Evolutionary conservation across 2,888 invertebrate genomes (phyloP).

Genomic region (Fragum sueziense): DNA sequence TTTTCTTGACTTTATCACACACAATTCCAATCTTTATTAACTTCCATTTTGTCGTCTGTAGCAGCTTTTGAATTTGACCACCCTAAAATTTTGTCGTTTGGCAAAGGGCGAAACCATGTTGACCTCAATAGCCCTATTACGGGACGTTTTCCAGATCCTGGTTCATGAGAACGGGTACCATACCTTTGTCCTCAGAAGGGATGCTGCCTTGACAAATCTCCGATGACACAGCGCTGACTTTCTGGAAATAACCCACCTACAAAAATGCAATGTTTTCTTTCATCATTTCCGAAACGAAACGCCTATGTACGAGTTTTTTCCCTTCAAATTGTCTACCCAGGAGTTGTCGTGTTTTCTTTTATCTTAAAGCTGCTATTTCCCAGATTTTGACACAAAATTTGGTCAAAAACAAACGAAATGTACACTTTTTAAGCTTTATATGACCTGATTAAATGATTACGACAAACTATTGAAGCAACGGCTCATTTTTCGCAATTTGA

Average conservation of each 20-base stretch:
- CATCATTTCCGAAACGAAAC: neutral
- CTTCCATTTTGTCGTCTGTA: too few relatives aligned
- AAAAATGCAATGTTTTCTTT: neutral
- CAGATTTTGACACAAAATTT: neutral
- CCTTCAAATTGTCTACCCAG: neutral
- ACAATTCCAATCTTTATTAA: too few relatives aligned
- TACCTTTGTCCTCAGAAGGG: neutral
- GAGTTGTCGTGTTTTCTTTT: neutral
- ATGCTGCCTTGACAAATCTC: constrained; percentile 3
- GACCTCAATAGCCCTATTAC: neutral
- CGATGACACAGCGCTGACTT: neutral
- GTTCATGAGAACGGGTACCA: neutral
- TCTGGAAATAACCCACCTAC: neutral
- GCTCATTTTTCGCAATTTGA: too few relatives aligned
- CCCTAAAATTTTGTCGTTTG: too few relatives aligned
- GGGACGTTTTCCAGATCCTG: neutral
- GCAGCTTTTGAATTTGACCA: too few relatives aligned
- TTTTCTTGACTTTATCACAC: too few relatives aligned
- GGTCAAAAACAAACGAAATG: neutral
- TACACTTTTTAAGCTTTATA: too few relatives aligned
- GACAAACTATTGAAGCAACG: neutral
- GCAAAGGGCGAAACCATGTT: neutral
- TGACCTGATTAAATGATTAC: neutral
- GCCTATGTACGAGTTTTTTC: neutral
- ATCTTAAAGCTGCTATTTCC: too few relatives aligned